Conservation (phyloP, 2,113 vertebrate genomes). For the Clupea harengus region DNA sequence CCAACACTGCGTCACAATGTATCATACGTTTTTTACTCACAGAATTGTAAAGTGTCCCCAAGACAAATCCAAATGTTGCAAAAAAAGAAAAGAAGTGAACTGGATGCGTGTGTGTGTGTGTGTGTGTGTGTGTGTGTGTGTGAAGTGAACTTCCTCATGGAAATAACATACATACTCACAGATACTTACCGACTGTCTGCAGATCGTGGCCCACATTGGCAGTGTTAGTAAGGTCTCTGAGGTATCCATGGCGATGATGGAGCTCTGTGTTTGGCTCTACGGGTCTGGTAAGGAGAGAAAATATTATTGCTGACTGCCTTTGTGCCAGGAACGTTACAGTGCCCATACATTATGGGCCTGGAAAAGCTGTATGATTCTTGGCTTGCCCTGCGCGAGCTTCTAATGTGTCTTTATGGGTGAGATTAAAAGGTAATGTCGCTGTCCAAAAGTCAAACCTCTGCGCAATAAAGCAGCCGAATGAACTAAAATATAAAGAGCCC, state of each 20-base stretch:
- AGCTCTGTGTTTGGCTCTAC: background rate
- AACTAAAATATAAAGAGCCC: background rate
- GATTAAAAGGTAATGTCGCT: constrained; percentile 4
- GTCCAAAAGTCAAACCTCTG: constrained; percentile 13
- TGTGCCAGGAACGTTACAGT: constrained; percentile 13
- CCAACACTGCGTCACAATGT: background rate
- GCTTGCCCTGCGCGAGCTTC: background rate
- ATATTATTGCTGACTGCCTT: constrained; percentile 8
- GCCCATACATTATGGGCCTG: constrained; percentile 3
- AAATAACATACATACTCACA: background rate
- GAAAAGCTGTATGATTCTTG: constrained; percentile 19
- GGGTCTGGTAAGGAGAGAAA: background rate
- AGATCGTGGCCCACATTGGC: background rate
- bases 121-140: too few species aligned
- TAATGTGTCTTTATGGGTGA: constrained; percentile 13
- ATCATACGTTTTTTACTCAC: background rate
- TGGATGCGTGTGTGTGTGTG: too few species aligned
- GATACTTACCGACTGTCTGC: background rate
- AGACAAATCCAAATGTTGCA: background rate
- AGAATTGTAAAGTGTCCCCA: background rate
- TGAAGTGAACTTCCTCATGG: background rate
- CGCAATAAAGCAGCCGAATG: background rate
- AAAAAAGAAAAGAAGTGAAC: background rate
- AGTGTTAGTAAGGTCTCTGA: background rate
- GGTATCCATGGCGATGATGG: constrained; percentile 12